Evolutionary conservation across 1,140 invertebrate genomes (phyloP).

Genomic region (Megathymus violae): DNA sequence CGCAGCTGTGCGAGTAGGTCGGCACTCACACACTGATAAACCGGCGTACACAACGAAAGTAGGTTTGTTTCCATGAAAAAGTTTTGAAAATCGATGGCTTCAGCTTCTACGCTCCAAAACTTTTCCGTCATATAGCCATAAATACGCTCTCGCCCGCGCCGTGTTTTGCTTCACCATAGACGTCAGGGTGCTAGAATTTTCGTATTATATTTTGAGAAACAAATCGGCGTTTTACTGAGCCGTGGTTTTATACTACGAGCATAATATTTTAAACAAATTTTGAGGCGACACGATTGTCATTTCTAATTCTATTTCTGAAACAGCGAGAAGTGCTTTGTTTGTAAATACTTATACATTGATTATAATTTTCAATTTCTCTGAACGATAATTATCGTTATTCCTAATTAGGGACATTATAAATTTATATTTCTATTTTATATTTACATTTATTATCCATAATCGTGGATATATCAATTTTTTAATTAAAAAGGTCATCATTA

Average conservation of each 20-base stretch:
- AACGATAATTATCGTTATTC: too few species aligned
- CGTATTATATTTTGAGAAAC: conserved; percentile 57
- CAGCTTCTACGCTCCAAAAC: conserved; percentile 79
- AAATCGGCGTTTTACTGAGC: conserved; percentile 15
- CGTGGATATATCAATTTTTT: too few species aligned
- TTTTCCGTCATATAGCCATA: conserved; percentile 81
- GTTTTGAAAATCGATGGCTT: conserved; percentile 83
- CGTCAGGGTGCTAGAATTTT: conserved; percentile 51
- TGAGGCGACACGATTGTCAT: too few species aligned
- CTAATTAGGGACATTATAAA: too few species aligned
- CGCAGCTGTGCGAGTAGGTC: conserved; percentile 54
- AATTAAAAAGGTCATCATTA: too few species aligned
- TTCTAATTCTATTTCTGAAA: too few species aligned
- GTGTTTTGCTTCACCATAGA: conserved; percentile 71
- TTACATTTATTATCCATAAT: too few species aligned
- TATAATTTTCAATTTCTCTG: too few species aligned
- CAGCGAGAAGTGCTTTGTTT: too few species aligned
- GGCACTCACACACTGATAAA: conserved; percentile 56
- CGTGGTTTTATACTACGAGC: background rate
- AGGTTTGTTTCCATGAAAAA: conserved; percentile 84
- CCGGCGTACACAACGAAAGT: conserved; percentile 75
- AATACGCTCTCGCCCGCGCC: conserved; percentile 64
- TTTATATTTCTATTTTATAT: too few species aligned
- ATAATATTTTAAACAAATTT: background rate
- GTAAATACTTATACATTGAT: too few species aligned